These are phyloP conservation scores for Calephelis perditalis DNA, from an alignment of 2,888 invertebrate species.

Conservation along the genomic window DNA sequence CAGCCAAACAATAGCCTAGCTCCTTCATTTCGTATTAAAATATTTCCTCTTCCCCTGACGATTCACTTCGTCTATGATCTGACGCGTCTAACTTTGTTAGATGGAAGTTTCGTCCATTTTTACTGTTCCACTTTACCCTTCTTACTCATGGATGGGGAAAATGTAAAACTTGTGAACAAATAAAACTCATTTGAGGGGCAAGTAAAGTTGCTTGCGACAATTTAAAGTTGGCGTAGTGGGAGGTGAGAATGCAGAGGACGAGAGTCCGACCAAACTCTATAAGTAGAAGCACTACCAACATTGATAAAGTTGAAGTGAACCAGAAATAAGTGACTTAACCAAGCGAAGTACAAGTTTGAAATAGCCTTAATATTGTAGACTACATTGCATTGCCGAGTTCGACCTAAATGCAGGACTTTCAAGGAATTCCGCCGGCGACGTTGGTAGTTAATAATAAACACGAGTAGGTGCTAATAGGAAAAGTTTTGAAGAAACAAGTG, in stretches of 20 bases:
- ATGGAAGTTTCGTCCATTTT: constrained; percentile 18
- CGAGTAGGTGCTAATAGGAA: constrained; percentile 27
- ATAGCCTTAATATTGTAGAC: constrained; percentile 40
- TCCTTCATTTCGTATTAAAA: constrained; percentile 48
- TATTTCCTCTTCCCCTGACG: constrained; percentile 36
- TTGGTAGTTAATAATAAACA: constrained; percentile 28
- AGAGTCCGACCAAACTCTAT: constrained; percentile 39
- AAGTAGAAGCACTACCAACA: constrained; percentile 42
- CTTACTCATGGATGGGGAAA: constrained; percentile 18
- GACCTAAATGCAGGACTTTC: constrained; percentile 27
- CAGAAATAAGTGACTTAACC: constrained; percentile 46
- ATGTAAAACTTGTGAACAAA: constrained; percentile 51
- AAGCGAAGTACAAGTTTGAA: constrained; percentile 36
- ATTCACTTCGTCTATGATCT: constrained; percentile 20
- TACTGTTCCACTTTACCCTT: constrained; percentile 8
- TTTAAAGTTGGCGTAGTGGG: constrained; percentile 63
- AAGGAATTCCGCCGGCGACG: constrained; percentile 27
- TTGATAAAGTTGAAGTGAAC: constrained; percentile 50
- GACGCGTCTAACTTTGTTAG: constrained; percentile 14
- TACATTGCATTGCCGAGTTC: constrained; percentile 31
- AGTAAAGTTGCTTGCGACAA: constrained; percentile 64
- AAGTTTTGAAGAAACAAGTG: constrained; percentile 26
- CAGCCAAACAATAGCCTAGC: constrained; percentile 28
- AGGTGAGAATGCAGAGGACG: constrained; percentile 51
- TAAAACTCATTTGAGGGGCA: constrained; percentile 57